Base-by-base conservation (phyloP, 1,140 invertebrate species). In the Campoletis sonorensis region DNA sequence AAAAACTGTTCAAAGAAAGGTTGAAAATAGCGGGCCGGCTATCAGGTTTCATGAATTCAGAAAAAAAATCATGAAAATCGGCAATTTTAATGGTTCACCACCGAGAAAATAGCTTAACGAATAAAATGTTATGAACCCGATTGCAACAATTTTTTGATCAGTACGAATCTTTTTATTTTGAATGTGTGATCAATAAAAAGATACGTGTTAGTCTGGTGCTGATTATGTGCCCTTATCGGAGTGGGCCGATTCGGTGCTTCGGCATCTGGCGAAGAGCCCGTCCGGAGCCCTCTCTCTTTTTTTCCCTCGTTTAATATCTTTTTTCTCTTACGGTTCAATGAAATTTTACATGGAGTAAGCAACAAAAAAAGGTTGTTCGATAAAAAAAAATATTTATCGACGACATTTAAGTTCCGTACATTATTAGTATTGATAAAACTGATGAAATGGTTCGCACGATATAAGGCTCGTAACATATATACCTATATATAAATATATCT, bases 231-330 rank as follows among this genome's bases (percentile, higher is more conserved):
- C 64, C 84, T 88, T 88, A 88, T 88, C 87, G 84, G 85, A 81
- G 86, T 88, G 86, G 87, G 86, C 87, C 33, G 87, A 87, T 79
- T 85, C 86, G 70, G 85, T 79, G 26, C 70, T 33, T 33, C 75
- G 85, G 83, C 88, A 88, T 88, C 87, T 88, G 86, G 84, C 81
- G 79, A 86, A 70, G 78, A 82, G 49, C 77, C 67, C 27, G 58
- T 79, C n/a, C 10, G 0, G 0, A 33, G 16, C 21, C 30, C 68
- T 16, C 21, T 70, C 61, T 68, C 13, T 68, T 33, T 70, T n/a
- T 70, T 30, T 37, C 30, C n/a, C 30, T 33, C 16, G 4, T 33
- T 49, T 68, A 7, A 27, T 45, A 45, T 45, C 40, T 45, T 11
- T 45, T 13, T 10, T 54, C 45, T 58, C 16, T 70, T 27, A 21